These are phyloP conservation scores for Ptychoptera albimana DNA, from an alignment of 2,888 invertebrate genomes.

Conservation along the genomic window DNA sequence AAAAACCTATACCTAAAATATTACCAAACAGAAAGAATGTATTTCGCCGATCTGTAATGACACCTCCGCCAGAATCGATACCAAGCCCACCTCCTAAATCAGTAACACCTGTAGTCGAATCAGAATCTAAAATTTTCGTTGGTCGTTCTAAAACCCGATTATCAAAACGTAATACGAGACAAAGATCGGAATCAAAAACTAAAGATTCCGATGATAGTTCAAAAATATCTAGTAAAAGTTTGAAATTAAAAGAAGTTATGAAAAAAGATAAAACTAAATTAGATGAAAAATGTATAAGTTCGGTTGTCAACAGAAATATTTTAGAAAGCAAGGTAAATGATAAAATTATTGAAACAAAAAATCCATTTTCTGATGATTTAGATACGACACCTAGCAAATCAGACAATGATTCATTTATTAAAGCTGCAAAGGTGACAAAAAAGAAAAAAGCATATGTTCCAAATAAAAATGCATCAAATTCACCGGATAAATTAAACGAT, in stretches of 20 bases:
- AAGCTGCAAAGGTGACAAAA: too few species aligned
- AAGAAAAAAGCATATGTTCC: too few species aligned
- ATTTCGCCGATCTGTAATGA: background rate
- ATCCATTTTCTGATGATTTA: slow-evolving; percentile 19
- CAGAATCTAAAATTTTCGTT: slow-evolving; percentile 4
- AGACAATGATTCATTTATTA: background rate
- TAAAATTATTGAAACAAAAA: slow-evolving; percentile 11
- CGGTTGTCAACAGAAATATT: background rate
- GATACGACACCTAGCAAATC: slow-evolving; percentile 5
- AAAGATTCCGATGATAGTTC: slow-evolving; percentile 11
- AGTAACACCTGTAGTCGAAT: slow-evolving; percentile 3
- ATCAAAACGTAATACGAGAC: background rate
- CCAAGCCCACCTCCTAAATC: background rate
- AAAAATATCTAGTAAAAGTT: slow-evolving; percentile 11
- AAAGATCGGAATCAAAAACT: slow-evolving; percentile 6
- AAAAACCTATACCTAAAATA: background rate
- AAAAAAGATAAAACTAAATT: slow-evolving; percentile 6
- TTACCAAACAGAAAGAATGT: too few species aligned
- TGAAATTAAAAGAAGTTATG: slow-evolving; percentile 12
- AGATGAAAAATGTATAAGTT: slow-evolving; percentile 3
- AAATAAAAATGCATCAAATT: too few species aligned
- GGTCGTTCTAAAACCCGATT: slow-evolving; percentile 9
- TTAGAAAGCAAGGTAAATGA: background rate
- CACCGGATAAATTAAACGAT: too few species aligned
- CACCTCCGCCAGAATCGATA: background rate